These are phyloP conservation scores for Steinernema carpocapsae DNA, from an alignment of 2,888 invertebrate genomes.

Conservation along the genomic window DNA sequence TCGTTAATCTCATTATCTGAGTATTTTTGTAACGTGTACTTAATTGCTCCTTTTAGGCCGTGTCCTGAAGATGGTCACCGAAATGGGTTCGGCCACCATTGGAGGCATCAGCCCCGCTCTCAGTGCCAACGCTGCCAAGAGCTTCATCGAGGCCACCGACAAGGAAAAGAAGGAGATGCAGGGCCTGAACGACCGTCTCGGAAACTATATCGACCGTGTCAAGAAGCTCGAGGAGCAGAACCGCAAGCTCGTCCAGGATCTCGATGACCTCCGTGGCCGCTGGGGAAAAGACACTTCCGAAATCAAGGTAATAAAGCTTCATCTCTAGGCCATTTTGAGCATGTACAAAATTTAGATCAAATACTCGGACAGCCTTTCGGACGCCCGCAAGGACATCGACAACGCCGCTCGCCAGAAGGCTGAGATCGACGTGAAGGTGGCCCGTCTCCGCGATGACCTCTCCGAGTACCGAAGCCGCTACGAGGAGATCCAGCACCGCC, in stretches of 20 bases:
- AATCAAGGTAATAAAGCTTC: conserved; percentile 58
- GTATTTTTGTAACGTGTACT: background rate
- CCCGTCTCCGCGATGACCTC: conserved; percentile 71
- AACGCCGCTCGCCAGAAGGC: conserved; percentile 72
- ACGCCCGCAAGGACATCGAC: conserved; percentile 72
- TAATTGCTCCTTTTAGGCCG: conserved; percentile 57
- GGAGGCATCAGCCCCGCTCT: conserved; percentile 68
- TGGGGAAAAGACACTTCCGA: conserved; percentile 69
- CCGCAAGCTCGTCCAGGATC: conserved; percentile 66
- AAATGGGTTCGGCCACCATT: conserved; percentile 68
- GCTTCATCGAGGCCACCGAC: conserved; percentile 69
- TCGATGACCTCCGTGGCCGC: conserved; percentile 67
- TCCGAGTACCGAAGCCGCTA: conserved; percentile 68
- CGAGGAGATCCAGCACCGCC: conserved; percentile 65
- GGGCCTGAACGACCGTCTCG: conserved; percentile 72
- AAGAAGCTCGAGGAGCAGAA: conserved; percentile 69
- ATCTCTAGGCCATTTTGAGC: background rate
- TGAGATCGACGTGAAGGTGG: conserved; percentile 71
- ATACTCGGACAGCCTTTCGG: conserved; percentile 72
- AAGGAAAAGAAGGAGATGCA: conserved; percentile 72
- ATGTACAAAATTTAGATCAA: conserved; percentile 57
- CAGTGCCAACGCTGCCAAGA: conserved; percentile 67
- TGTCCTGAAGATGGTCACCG: conserved; percentile 69
- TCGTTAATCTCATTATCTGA: background rate
- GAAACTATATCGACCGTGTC: conserved; percentile 73